Base-by-base conservation (phyloP, 1,140 invertebrate genomes). In the Brachystomella parvula region DNA sequence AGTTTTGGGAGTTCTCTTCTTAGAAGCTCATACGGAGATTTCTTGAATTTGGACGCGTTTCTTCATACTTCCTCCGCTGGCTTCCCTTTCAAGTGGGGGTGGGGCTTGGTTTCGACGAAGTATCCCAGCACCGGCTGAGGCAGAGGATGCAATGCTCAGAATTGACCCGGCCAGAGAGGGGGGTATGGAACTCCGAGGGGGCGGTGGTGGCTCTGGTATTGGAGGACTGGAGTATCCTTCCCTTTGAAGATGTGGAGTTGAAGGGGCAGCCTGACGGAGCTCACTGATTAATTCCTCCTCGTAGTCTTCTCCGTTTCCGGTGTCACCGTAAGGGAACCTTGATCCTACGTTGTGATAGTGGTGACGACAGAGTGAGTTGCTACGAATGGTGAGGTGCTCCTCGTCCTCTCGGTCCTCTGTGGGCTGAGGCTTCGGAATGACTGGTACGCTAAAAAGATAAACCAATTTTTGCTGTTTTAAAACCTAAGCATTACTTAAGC, bases 21-120 rank as follows among this genome's bases (percentile, higher is more conserved):
- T n/a, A n/a, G n/a, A n/a, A n/a, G n/a, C n/a, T 80, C 83, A 85
- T 81, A 85, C 83, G 44, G 83, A 82, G 74, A 84, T 84, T 74
- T 85, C 84, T 76, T 85, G 83, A 67, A 85, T 85, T 76, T 85
- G 84, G 63, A 85, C 83, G 63, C 83, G 78, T 79, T 85, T 85
- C 75, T 85, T 85, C 60, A 62, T 62, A 26, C 60, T 62, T 12
- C 30, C 30, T 6, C 33, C 30, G 35, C 3, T 26, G 24, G 60
- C 83, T 15, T 63, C 64, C 19, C 61, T 47, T 62, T 62, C 61
- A 3, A 29, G 58, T 32, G 26, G 61, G 39, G 58, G 24, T 21
- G n/a, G n/a, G n/a, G n/a, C n/a, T n/a, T n/a, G n/a, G n/a, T n/a
- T n/a, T n/a, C 64, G 29, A 3, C 64, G 56, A 3, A 65, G 32